Conservation (phyloP, 2,888 invertebrate genomes). For the Protonemura montana region DNA sequence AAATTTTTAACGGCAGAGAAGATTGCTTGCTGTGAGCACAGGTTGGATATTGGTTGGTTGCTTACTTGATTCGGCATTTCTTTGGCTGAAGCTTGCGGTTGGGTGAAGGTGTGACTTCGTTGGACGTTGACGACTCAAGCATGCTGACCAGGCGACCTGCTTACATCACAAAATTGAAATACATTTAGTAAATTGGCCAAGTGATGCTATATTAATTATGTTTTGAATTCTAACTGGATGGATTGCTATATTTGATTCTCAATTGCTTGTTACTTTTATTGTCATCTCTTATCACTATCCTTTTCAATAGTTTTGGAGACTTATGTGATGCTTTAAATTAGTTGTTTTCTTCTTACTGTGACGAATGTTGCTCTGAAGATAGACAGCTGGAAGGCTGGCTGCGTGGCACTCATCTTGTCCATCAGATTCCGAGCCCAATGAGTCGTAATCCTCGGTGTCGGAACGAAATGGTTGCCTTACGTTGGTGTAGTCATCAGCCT, state of each 20-base stretch:
- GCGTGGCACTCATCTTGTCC: constrained; percentile 44
- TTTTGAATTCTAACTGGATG: no score
- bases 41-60: no score
- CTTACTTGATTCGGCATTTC: constrained; percentile 47
- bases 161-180: background rate
- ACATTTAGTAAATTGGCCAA: background rate
- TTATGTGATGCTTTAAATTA: background rate
- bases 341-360: constrained; percentile 51
- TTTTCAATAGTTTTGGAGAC: background rate
- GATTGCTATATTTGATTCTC: no score
- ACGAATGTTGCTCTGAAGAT: constrained; percentile 50
- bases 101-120: constrained; percentile 48
- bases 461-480: constrained; percentile 45
- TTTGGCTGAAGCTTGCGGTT: constrained; percentile 45
- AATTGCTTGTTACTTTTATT: no score
- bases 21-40: no score
- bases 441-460: constrained; percentile 51
- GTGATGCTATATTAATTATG: no score
- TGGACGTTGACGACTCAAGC: constrained; percentile 50
- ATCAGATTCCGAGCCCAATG: constrained; percentile 50
- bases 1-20: no score
- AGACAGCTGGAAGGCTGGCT: constrained; percentile 46
- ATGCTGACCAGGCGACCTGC: constrained; percentile 50
- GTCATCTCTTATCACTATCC: no score
- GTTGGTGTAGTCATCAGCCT: constrained; percentile 24